Base-by-base conservation (phyloP, 2,113 vertebrate species). In the Neodon shergylaensis region DNA sequence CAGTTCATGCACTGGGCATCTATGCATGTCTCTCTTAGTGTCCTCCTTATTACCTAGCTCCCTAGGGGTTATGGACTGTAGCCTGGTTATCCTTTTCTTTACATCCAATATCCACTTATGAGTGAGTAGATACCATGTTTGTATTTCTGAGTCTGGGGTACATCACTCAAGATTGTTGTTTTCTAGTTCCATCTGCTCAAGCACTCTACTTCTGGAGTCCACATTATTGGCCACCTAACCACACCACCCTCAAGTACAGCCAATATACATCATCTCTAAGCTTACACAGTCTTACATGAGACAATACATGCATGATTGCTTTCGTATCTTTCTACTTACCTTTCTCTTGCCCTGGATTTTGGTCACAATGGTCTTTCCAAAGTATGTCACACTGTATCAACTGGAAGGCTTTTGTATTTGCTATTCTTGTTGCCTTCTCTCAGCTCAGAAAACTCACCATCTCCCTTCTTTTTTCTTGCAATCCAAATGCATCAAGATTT, bases 171-270 rank as follows among this genome's bases (percentile, higher is more conserved):
- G 19, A 58, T 58, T 58, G 17, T 58, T 58, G 19, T 21, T 58
- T 58, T 21, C 58, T 21, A 58, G 19, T 58, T 58, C 58, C 58
- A 21, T 58, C 19, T 17, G 58, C 58, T 58, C 87, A 86, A 9
- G 42, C 21, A 90, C 26, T 95, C 39, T 88, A 52, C 5, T 96
- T 97, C 66, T 63, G 88, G 58, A 90, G 66, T 54, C 19, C 84
- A 52, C 87, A 54, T 44, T 88, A 81, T 52, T 85, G 88, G 78
- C 61, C 26, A 92, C 17, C 52, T 39, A 91, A 79, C 16, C 14
- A 63, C 31, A 85, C 7, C 85, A 1, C 10, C 22, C 94, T 82
- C 66, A 47, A 73, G 13, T 88, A 79, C 11, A 95, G 9, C 17
- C 86, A 74, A 47, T 74, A 14, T n/a, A 68, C 7, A 95, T 2